Conservation (phyloP, 2,888 invertebrate genomes). For the Pterobdella sp. region DNA sequence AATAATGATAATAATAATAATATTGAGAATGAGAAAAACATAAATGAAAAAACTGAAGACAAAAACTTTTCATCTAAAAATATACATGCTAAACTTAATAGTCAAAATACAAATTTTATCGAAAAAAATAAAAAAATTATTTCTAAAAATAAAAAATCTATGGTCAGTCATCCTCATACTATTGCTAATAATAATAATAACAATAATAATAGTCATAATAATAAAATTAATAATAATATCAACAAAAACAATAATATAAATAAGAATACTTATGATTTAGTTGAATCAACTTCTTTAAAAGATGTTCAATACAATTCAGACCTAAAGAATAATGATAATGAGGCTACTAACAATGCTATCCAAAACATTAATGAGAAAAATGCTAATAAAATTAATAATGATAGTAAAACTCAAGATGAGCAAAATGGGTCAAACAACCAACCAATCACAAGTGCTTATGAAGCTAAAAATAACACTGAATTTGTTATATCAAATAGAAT, state of each 20-base stretch:
- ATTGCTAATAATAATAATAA: neutral
- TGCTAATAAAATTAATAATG: neutral
- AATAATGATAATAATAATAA: constrained; percentile 10
- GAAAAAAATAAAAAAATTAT: neutral
- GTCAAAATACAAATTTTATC: neutral
- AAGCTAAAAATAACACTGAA: too few species aligned
- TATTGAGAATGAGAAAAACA: neutral
- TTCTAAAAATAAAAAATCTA: neutral
- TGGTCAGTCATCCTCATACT: neutral
- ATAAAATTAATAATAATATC: neutral
- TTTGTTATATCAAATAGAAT: too few species aligned
- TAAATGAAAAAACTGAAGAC: neutral
- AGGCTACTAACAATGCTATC: too few species aligned
- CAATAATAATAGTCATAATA: neutral
- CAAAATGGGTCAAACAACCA: too few species aligned
- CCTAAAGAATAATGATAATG: too few species aligned
- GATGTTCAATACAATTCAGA: too few species aligned
- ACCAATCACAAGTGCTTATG: too few species aligned
- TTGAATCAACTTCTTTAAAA: too few species aligned
- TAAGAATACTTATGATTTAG: neutral
- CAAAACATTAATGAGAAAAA: neutral
- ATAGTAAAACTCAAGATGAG: neutral
- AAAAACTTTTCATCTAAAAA: neutral
- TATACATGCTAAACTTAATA: neutral
- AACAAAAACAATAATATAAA: neutral